Conservation (phyloP, 2,888 invertebrate species). For the Abrostola tripartita region DNA sequence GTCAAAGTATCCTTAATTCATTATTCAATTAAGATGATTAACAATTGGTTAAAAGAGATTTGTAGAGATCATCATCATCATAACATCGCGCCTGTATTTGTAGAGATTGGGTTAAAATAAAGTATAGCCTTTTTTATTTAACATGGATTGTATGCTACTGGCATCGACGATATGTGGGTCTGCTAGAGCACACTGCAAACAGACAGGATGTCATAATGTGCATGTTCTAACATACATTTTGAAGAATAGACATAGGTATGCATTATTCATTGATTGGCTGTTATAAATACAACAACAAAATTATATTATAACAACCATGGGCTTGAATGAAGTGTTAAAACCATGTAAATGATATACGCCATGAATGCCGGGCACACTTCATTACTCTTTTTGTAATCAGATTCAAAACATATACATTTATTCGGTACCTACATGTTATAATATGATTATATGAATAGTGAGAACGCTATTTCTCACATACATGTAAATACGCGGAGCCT, state of each 20-base stretch:
- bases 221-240: too few species aligned
- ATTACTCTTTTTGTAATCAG: constrained; percentile 26
- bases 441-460: constrained; percentile 60
- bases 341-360: constrained; percentile 13
- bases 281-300: neutral
- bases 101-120: too few species aligned
- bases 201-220: too few species aligned
- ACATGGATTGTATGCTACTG: too few species aligned
- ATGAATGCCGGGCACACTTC: constrained; percentile 5
- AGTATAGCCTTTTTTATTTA: too few species aligned
- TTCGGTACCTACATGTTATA: constrained; percentile 38
- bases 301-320: neutral
- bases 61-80: too few species aligned
- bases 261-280: neutral
- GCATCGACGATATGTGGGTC: too few species aligned
- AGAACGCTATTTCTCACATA: constrained; percentile 85
- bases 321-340: constrained; percentile 12
- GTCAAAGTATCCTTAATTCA: too few species aligned
- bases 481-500: constrained; percentile 85
- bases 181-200: too few species aligned
- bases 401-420: constrained; percentile 40
- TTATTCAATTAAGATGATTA: too few species aligned
- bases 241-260: neutral
- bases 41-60: too few species aligned
- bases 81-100: too few species aligned